phyloP scores from a whole-genome alignment of 37 sponge, comb jelly and placozoan species.

The Spongilla lacustris region DNA sequence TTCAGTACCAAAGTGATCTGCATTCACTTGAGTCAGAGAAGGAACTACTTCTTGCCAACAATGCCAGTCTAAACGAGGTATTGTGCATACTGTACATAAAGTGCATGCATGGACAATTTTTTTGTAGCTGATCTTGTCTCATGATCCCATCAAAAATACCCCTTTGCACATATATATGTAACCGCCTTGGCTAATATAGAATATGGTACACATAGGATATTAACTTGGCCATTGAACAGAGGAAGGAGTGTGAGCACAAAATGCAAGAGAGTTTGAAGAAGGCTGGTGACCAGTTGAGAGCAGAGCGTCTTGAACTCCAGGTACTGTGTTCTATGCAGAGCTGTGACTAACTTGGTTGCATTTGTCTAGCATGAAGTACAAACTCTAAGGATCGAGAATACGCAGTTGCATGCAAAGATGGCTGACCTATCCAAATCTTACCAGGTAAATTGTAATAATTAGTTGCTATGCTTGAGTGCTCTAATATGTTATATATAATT shows the following conservation, averaged over 20 bases:
- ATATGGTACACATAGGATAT: neutral
- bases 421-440: neutral
- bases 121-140: too few species aligned
- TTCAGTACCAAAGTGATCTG: neutral
- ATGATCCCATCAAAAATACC: too few species aligned
- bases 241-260: neutral
- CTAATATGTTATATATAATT: too few species aligned
- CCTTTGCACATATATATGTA: too few species aligned
- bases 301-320: conserved; percentile 9
- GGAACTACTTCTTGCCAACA: neutral
- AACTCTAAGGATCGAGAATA: neutral
- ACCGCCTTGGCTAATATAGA: too few species aligned
- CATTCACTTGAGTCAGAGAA: neutral
- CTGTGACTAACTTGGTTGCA: neutral
- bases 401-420: neutral
- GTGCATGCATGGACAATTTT: too few species aligned
- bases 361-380: conserved; percentile 9
- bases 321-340: neutral
- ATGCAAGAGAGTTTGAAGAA: neutral
- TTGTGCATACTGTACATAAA: too few species aligned
- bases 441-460: conserved; percentile 25
- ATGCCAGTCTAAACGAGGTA: neutral
- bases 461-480: too few species aligned
- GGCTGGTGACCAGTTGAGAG: neutral
- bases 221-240: neutral